phyloP scores from a whole-genome alignment of 2,797 vertebrate genomes.

The Gymnocypris eckloni region DNA sequence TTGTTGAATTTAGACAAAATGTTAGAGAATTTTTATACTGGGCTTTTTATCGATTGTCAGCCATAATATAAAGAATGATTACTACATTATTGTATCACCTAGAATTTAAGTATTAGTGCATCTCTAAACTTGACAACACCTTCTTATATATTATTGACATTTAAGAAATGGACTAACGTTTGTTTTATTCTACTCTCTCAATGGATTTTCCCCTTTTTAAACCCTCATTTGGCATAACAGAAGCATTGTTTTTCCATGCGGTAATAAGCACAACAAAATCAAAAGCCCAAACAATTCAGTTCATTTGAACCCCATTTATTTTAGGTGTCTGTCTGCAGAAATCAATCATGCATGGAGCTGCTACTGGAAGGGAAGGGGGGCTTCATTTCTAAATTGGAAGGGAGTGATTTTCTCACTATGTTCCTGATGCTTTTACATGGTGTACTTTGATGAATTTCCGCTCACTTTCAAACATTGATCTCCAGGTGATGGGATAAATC shows the following conservation, averaged over 20 bases:
- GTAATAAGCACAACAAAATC: conserved; percentile 24
- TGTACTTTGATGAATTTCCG: conserved; percentile 75
- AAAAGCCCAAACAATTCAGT: conserved; percentile 30
- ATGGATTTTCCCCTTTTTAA: conserved; percentile 4
- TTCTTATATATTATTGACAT: neutral
- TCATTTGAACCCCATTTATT: conserved; percentile 47
- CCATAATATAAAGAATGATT: neutral
- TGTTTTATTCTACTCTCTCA: conserved; percentile 2
- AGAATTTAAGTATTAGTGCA: neutral
- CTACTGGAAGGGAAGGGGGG: conserved; percentile 35
- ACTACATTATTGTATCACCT: neutral
- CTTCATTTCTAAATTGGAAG: conserved; percentile 73
- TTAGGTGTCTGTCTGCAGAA: conserved; percentile 21
- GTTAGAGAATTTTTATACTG: neutral
- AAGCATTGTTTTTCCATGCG: conserved; percentile 38
- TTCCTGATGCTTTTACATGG: conserved; percentile 69
- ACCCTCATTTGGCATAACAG: neutral
- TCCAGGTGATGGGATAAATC: conserved; percentile 67
- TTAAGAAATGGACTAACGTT: conserved; percentile 6
- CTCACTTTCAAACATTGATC: conserved; percentile 73
- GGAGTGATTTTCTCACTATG: conserved; percentile 52
- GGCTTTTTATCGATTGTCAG: neutral
- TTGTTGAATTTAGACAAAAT: neutral
- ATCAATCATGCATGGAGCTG: conserved; percentile 48
- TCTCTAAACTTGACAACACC: neutral